These are phyloP conservation scores for Synanthedon tipuliformis DNA, from an alignment of 2,888 invertebrate genomes.

Conservation along the genomic window DNA sequence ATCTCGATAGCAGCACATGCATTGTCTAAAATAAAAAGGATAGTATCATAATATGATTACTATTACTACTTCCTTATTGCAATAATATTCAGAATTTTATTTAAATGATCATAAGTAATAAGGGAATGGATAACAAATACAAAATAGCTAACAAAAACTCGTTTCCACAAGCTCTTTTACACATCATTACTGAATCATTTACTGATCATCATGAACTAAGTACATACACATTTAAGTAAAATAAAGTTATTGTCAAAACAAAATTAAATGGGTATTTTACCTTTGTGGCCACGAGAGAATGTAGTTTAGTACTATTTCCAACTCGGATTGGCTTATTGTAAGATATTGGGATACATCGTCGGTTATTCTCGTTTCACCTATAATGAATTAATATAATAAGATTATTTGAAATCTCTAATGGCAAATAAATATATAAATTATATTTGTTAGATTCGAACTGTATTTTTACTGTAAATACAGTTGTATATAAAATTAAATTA, in stretches of 20 bases:
- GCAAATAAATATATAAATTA: no score
- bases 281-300: constrained; percentile 92
- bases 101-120: not conserved
- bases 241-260: no score
- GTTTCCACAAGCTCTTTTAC: no score
- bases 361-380: constrained; percentile 84
- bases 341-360: constrained; percentile 83
- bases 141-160: no score
- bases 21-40: constrained; percentile 77
- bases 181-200: no score
- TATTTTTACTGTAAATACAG: no score
- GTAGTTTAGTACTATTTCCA: constrained; percentile 85
- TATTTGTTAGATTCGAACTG: no score
- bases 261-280: constrained; percentile 34
- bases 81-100: not conserved
- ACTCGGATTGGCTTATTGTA: constrained; percentile 80
- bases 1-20: constrained; percentile 95
- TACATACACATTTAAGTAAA: no score
- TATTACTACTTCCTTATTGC: no score
- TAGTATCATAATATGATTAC: no score
- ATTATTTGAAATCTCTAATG: not conserved
- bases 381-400: constrained; percentile 4
- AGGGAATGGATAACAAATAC: no score
- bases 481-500: constrained; percentile 5
- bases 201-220: no score